phyloP scores from a whole-genome alignment of 2,797 vertebrate species.

The Mionectes olivaceus region DNA sequence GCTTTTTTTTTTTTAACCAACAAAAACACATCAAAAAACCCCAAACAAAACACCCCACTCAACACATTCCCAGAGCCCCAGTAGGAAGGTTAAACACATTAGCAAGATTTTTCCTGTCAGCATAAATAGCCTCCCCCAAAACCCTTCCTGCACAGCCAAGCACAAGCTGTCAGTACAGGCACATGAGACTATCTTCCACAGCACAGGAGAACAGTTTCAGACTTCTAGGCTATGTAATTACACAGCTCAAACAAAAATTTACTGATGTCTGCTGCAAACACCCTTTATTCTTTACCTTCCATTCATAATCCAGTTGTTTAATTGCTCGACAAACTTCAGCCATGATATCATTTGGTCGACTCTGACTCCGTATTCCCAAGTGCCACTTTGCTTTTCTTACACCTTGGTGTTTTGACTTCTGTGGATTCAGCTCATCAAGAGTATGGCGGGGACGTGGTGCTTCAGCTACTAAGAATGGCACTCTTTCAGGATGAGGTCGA shows the following conservation, averaged over 20 bases:
- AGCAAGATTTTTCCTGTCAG: background rate
- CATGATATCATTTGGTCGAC: constrained; percentile 97
- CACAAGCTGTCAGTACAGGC: background rate
- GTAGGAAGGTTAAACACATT: background rate
- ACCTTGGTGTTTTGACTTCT: constrained; percentile 97
- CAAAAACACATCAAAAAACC: background rate
- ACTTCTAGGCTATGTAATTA: background rate
- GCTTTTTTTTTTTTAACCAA: background rate
- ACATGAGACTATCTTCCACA: background rate
- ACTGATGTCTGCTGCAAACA: background rate
- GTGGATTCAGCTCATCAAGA: constrained; percentile 96
- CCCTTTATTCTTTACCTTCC: constrained; percentile 86
- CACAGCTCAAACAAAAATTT: background rate
- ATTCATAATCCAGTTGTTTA: constrained; percentile 95
- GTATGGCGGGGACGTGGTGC: constrained; percentile 91
- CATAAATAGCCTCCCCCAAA: background rate
- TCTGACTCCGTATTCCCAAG: constrained; percentile 96
- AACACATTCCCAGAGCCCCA: background rate
- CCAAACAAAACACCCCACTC: background rate
- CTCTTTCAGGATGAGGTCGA: constrained; percentile 93
- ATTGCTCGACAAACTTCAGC: constrained; percentile 92
- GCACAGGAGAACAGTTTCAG: background rate
- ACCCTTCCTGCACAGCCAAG: background rate
- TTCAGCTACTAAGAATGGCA: constrained; percentile 92
- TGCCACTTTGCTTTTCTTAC: constrained; percentile 98